These are phyloP conservation scores for Phrynocephalus versicolor DNA, from an alignment of 2,113 vertebrate species.

Conservation along the genomic window DNA sequence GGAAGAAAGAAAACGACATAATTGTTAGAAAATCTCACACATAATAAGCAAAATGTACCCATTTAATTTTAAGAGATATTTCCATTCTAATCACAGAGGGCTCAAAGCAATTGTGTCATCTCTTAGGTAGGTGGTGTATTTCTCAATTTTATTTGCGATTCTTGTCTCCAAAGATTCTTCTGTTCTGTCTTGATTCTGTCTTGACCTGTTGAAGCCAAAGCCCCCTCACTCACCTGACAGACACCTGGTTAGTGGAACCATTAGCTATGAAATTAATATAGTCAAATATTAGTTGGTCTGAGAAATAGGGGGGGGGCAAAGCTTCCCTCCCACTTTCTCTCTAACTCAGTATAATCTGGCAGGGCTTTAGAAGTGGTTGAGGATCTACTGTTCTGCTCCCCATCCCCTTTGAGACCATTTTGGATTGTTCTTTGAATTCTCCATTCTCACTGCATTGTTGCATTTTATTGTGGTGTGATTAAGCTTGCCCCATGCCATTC, in stretches of 20 bases:
- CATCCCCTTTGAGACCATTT: no score
- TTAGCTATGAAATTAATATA: not conserved
- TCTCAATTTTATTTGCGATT: not conserved
- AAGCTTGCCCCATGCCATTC: not conserved
- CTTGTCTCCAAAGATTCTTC: not conserved
- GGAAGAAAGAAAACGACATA: not conserved
- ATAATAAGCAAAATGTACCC: not conserved
- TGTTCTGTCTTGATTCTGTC: not conserved
- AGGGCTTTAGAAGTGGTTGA: not conserved
- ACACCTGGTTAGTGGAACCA: not conserved
- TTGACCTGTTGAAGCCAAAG: not conserved
- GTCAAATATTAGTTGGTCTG: no score
- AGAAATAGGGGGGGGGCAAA: not conserved
- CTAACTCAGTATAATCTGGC: not conserved
- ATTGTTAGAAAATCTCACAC: constrained; percentile 1
- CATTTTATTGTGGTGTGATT: not conserved
- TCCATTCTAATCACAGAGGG: not conserved
- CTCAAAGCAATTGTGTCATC: not conserved
- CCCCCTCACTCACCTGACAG: not conserved
- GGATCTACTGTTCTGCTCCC: not conserved
- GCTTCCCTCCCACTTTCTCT: no score
- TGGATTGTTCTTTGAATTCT: not conserved
- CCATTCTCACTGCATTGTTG: not conserved
- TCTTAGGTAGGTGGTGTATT: not conserved
- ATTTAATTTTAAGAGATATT: constrained; percentile 1